phyloP scores from a whole-genome alignment of 1,140 invertebrate species.

The Bombus sylvicola region DNA sequence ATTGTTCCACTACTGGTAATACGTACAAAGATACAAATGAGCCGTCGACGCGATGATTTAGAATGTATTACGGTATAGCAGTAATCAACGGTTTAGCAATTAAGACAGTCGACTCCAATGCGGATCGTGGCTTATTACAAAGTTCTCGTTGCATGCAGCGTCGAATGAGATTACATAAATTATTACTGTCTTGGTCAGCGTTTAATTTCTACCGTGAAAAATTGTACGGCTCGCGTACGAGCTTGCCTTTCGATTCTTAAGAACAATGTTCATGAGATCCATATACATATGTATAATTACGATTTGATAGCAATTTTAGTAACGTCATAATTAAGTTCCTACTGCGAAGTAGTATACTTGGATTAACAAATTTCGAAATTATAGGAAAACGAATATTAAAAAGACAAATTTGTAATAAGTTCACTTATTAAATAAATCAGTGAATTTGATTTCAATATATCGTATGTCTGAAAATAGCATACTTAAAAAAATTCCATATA shows the following conservation, averaged over 20 bases:
- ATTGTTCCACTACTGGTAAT: constrained; percentile 30
- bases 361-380: background rate
- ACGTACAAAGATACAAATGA: constrained; percentile 43
- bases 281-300: background rate
- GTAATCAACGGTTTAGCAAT: constrained; percentile 31
- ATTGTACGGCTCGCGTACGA: background rate
- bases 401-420: background rate
- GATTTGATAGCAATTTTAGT: background rate
- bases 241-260: background rate
- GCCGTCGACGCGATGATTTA: constrained; percentile 50
- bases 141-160: constrained; percentile 14
- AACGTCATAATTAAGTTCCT: background rate
- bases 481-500: no score
- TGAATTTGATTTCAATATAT: no score
- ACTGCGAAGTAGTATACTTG: background rate
- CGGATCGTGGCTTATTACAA: constrained; percentile 42
- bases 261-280: background rate
- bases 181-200: constrained; percentile 16
- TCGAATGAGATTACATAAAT: constrained; percentile 38
- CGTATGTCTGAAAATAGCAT: no score
- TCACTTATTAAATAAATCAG: no score
- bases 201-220: constrained; percentile 25
- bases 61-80: constrained; percentile 16
- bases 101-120: constrained; percentile 42
- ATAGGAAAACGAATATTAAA: background rate